These are phyloP conservation scores for Nothoprocta pentlandii DNA, from an alignment of 2,113 vertebrate species.

Conservation along the genomic window DNA sequence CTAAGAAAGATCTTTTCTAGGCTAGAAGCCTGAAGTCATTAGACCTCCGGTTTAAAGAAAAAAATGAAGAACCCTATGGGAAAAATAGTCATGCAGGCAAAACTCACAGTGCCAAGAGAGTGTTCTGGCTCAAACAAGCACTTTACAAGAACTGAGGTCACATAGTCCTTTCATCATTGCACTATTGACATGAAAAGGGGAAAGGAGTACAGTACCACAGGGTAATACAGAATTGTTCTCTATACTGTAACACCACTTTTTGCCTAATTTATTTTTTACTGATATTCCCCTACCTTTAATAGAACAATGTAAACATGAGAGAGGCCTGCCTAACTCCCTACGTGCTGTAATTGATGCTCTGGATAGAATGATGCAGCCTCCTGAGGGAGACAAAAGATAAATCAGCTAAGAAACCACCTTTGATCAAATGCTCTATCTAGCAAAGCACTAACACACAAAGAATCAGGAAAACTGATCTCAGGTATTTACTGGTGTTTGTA, in stretches of 20 bases:
- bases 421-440: not conserved
- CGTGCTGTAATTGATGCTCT: not conserved
- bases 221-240: not conserved
- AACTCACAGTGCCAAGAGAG: not conserved
- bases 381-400: not conserved
- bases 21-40: not conserved
- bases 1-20: not conserved
- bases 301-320: not conserved
- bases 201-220: not conserved
- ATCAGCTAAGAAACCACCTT: not conserved
- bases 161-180: not conserved
- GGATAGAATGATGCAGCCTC: not conserved
- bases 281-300: not conserved
- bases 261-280: not conserved
- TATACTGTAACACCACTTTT: not conserved
- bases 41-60: not conserved
- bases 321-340: not conserved
- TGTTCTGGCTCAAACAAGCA: not conserved
- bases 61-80: not conserved
- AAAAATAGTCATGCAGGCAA: not conserved
- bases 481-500: not conserved
- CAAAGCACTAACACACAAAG: not conserved
- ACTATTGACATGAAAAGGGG: not conserved
- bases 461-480: not conserved
- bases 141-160: constrained; percentile 1